Evolutionary conservation across 53 echinoderm and acorn worm genomes (phyloP).

Genomic region (Holothuria leucospilota): DNA sequence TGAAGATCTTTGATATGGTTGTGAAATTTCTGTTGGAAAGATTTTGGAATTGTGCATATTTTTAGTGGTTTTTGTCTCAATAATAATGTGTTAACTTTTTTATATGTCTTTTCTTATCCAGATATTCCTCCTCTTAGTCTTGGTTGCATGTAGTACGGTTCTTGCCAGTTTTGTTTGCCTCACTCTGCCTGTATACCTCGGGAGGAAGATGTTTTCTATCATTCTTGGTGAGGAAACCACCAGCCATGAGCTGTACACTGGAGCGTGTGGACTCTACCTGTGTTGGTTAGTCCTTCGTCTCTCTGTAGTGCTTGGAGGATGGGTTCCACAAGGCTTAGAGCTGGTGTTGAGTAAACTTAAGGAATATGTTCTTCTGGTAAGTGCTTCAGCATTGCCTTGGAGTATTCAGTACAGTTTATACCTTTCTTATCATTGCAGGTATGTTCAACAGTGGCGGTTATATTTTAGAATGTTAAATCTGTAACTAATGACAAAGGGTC

Average conservation of each 20-base stretch:
- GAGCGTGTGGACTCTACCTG: slow-evolving; percentile 94
- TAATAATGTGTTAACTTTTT: neutral
- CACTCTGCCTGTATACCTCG: slow-evolving; percentile 88
- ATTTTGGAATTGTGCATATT: too few relatives aligned
- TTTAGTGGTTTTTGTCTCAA: too few relatives aligned
- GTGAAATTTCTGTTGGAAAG: too few relatives aligned
- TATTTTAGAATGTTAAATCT: too few relatives aligned
- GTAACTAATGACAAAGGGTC: too few relatives aligned
- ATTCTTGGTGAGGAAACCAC: slow-evolving; percentile 81
- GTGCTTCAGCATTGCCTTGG: slow-evolving; percentile 5
- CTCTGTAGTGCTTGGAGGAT: slow-evolving; percentile 74
- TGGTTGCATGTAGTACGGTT: slow-evolving; percentile 82
- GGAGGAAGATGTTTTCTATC: slow-evolving; percentile 86
- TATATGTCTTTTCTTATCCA: slow-evolving; percentile 39
- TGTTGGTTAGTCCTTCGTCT: slow-evolving; percentile 89
- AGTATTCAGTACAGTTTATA: neutral
- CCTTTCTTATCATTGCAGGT: too few relatives aligned
- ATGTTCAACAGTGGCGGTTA: too few relatives aligned
- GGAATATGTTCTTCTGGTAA: slow-evolving; percentile 88
- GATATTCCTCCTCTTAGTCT: slow-evolving; percentile 76
- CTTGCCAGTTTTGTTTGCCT: slow-evolving; percentile 91
- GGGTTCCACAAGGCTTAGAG: slow-evolving; percentile 89
- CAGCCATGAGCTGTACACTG: slow-evolving; percentile 97
- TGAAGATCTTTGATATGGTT: too few relatives aligned
- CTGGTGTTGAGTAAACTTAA: slow-evolving; percentile 75